Percentiles rank a stretch among this genome's conserved stretches.
Conservation (phyloP, 1,140 invertebrate genomes). For the Tetranychus cinnabarinus region DNA sequence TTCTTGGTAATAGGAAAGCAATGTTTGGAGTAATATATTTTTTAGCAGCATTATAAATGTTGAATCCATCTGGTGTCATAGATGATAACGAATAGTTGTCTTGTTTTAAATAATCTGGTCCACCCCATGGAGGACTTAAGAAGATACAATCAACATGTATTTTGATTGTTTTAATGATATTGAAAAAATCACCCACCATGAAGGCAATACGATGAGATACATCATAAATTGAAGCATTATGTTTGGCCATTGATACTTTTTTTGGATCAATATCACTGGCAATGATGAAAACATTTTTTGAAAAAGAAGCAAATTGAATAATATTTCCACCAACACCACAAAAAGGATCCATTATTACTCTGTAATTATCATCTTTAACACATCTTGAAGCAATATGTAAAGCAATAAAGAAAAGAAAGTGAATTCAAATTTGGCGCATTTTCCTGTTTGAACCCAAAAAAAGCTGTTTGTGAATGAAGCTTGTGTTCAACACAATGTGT, state of each 20-base stretch:
- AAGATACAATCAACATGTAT: slow-evolving; percentile 57
- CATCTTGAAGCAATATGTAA: slow-evolving; percentile 55
- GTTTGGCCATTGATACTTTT: slow-evolving; percentile 58
- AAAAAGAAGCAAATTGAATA: slow-evolving; percentile 81
- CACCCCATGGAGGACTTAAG: slow-evolving; percentile 91
- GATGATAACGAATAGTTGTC: slow-evolving; percentile 48
- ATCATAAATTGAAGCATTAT: slow-evolving; percentile 74
- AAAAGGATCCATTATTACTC: slow-evolving; percentile 76
- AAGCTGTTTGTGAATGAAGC: too few relatives aligned
- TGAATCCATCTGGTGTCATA: slow-evolving; percentile 35
- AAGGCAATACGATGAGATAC: slow-evolving; percentile 76
- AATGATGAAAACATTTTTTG: slow-evolving; percentile 67
- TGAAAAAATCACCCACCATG: slow-evolving; percentile 66
- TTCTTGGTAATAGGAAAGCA: slow-evolving; percentile 68
- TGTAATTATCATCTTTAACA: slow-evolving; percentile 22
- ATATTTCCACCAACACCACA: slow-evolving; percentile 92
- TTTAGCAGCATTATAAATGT: slow-evolving; percentile 26
- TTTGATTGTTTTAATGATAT: slow-evolving; percentile 29
- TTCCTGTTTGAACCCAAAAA: too few relatives aligned
- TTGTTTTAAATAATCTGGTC: slow-evolving; percentile 38
- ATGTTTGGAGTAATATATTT: slow-evolving; percentile 38
- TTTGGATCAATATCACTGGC: slow-evolving; percentile 75
- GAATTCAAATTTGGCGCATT: too few relatives aligned
- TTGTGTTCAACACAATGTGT: too few relatives aligned
- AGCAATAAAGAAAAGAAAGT: slow-evolving; percentile 32